phyloP scores from a whole-genome alignment of 1,140 invertebrate species.

The Penaeus vannamei region DNA sequence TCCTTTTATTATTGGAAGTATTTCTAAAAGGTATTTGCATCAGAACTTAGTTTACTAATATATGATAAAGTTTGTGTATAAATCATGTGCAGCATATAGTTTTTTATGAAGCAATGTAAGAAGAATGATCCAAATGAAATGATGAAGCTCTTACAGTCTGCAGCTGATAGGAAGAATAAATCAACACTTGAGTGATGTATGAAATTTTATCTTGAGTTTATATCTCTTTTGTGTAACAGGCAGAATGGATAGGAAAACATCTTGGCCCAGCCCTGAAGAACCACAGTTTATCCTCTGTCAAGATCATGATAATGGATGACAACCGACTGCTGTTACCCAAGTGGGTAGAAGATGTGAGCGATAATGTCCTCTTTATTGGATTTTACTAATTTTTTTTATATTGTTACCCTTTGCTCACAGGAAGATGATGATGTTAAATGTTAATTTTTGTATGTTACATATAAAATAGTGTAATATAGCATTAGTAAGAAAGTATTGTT shows the following conservation, averaged over 20 bases:
- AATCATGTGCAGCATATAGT: too few species aligned
- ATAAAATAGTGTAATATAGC: neutral
- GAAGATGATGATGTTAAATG: neutral
- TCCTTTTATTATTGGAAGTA: too few species aligned
- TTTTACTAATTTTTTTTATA: neutral
- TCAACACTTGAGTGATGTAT: neutral
- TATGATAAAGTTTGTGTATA: too few species aligned
- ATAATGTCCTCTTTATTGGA: neutral
- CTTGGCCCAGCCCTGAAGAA: conserved; percentile 79
- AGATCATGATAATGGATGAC: conserved; percentile 83
- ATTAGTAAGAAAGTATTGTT: neutral
- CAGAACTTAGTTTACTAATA: too few species aligned
- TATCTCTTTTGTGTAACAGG: conserved; percentile 69
- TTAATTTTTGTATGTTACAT: conserved; percentile 29
- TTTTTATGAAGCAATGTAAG: too few species aligned
- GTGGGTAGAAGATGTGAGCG: conserved; percentile 78
- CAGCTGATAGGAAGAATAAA: too few species aligned
- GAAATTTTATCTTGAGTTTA: neutral
- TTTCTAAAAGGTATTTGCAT: too few species aligned
- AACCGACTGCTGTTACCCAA: conserved; percentile 78
- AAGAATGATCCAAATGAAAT: too few species aligned
- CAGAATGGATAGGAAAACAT: conserved; percentile 79
- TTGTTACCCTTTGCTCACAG: neutral
- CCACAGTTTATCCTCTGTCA: conserved; percentile 76
- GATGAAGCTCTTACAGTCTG: too few species aligned